Percentiles rank a stretch among this genome's conserved stretches.
These are phyloP conservation scores for Vanessa tameamea DNA, from an alignment of 1,140 invertebrate genomes.

Conservation along the genomic window DNA sequence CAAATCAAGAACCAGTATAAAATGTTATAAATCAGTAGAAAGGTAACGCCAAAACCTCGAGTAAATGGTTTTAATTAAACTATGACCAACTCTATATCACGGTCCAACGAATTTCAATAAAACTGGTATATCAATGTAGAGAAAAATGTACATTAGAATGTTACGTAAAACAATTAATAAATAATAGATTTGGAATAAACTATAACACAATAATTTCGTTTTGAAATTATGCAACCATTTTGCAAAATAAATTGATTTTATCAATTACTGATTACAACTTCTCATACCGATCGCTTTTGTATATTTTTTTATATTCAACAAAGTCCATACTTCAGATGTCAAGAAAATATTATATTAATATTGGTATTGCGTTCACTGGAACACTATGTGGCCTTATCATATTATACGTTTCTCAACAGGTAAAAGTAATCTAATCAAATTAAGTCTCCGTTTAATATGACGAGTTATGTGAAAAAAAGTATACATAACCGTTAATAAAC, in stretches of 20 bases:
- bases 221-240: too few species aligned
- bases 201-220: too few species aligned
- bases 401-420: background rate
- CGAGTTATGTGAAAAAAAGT: constrained; percentile 19
- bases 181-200: too few species aligned
- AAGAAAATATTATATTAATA: too few species aligned
- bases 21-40: background rate
- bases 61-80: constrained; percentile 1
- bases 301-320: too few species aligned
- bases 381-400: too few species aligned
- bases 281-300: too few species aligned
- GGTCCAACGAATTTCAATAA: background rate
- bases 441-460: background rate
- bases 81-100: background rate
- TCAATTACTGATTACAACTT: too few species aligned
- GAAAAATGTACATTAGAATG: background rate
- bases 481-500: constrained; percentile 31
- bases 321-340: too few species aligned
- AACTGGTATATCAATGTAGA: background rate
- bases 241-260: too few species aligned
- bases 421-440: constrained; percentile 1
- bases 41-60: background rate
- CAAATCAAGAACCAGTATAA: too few species aligned
- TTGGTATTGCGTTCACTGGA: too few species aligned
- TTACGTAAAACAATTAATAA: background rate